Conservation (phyloP, 23 tunicate genomes). For the Trididemnum clinides region DNA sequence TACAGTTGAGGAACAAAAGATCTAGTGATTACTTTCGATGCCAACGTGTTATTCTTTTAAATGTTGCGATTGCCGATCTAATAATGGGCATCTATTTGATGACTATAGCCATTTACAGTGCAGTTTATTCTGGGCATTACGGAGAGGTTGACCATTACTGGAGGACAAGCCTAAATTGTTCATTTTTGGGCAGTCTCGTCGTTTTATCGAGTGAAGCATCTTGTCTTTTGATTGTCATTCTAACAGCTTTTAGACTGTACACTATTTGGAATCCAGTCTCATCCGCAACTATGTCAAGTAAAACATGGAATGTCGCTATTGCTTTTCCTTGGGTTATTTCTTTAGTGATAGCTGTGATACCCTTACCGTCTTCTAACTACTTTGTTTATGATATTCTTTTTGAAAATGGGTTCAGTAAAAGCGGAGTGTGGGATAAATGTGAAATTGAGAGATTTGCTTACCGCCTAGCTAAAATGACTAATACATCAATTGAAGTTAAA, state of each 20-base stretch:
- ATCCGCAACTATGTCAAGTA: background rate
- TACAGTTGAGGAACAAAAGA: background rate
- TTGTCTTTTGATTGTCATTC: conserved; percentile 4
- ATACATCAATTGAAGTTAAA: background rate
- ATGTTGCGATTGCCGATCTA: conserved; percentile 41
- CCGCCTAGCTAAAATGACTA: background rate
- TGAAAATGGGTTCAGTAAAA: background rate
- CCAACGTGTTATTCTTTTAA: conserved; percentile 7
- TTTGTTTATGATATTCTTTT: conserved; percentile 8
- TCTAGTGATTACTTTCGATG: background rate
- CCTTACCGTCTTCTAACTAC: background rate
- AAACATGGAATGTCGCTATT: background rate
- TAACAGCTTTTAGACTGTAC: background rate
- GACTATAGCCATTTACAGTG: background rate
- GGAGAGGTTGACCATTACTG: conserved; percentile 15
- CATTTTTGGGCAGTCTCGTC: background rate
- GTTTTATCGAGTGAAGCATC: conserved; percentile 37
- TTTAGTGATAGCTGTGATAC: conserved; percentile 1
- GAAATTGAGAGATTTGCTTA: background rate
- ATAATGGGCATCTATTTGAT: conserved; percentile 54
- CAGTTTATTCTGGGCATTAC: background rate
- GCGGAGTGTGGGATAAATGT: background rate
- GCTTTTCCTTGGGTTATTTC: conserved; percentile 11
- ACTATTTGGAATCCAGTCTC: conserved; percentile 12
- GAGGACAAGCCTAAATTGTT: conserved; percentile 28